Conservation (phyloP, 2,888 invertebrate species). For the Physocephala rufipes region DNA sequence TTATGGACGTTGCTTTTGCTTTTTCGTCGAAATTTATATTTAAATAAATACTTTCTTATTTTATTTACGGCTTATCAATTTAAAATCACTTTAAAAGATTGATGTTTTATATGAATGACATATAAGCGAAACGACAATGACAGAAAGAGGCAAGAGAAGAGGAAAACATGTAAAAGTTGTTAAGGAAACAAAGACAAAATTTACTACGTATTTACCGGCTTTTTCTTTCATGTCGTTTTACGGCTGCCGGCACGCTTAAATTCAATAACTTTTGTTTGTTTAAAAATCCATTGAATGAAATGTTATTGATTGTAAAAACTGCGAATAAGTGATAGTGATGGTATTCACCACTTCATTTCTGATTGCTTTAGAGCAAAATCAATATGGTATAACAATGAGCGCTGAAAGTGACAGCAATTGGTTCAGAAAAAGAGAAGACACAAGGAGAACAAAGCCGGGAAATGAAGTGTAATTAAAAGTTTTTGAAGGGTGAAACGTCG, state of each 20-base stretch:
- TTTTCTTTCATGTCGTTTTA: conserved; percentile 11
- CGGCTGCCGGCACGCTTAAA: conserved; percentile 26
- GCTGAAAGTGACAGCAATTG: neutral
- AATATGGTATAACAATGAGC: neutral
- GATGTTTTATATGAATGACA: conserved; percentile 48
- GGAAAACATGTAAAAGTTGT: conserved; percentile 19
- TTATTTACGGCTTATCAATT: conserved; percentile 55
- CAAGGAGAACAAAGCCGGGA: no score
- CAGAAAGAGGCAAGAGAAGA: neutral
- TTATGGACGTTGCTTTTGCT: neutral
- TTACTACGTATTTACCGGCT: neutral
- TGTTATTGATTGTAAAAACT: conserved; percentile 19
- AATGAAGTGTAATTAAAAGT: no score
- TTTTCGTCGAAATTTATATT: conserved; percentile 34
- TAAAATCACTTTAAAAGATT: conserved; percentile 60
- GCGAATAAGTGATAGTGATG: neutral
- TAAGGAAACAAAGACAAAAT: conserved; percentile 9
- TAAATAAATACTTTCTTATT: conserved; percentile 23
- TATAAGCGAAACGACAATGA: conserved; percentile 1
- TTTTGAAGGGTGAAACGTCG: no score
- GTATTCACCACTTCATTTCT: no score
- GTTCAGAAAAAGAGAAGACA: neutral
- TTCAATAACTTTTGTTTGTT: conserved; percentile 34
- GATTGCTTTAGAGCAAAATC: no score
- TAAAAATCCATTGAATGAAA: conserved; percentile 34